Evolutionary conservation across 1,140 invertebrate genomes (phyloP).

Genomic region (Triops cancriformis): DNA sequence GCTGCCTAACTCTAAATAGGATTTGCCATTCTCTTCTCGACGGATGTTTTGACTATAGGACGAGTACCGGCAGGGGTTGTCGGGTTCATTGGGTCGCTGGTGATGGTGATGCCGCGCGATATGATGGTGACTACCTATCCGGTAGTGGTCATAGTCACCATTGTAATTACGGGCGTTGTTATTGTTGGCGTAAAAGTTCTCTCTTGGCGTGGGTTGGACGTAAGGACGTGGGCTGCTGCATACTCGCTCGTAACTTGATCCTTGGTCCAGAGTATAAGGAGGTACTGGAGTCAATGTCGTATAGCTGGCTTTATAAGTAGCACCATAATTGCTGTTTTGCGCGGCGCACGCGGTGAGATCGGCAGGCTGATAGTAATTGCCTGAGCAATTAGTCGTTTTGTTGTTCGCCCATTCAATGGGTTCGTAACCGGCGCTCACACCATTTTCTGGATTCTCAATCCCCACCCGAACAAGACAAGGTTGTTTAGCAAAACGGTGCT

Average conservation of each 20-base stretch:
- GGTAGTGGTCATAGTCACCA: constrained; percentile 20
- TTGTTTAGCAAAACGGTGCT: constrained; percentile 13
- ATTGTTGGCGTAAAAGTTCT: constrained; percentile 17
- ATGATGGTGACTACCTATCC: constrained; percentile 6
- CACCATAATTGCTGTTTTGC: constrained; percentile 5
- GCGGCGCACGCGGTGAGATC: constrained; percentile 5
- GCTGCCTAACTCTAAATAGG: constrained; percentile 69
- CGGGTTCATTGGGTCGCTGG: constrained; percentile 7
- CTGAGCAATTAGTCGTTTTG: background rate
- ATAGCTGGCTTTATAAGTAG: background rate
- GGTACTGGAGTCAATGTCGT: constrained; percentile 2
- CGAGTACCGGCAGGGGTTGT: background rate
- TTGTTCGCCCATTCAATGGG: background rate
- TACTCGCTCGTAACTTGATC: constrained; percentile 22
- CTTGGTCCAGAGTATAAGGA: constrained; percentile 1
- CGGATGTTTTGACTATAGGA: constrained; percentile 48
- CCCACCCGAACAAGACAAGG: constrained; percentile 2
- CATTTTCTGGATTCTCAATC: constrained; percentile 7
- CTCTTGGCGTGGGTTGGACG: constrained; percentile 16
- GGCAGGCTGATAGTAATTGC: constrained; percentile 6
- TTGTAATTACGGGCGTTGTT: constrained; percentile 17
- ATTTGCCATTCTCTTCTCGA: constrained; percentile 80
- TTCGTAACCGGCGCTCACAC: background rate
- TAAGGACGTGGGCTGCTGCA: constrained; percentile 26
- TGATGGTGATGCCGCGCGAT: constrained; percentile 2